These are phyloP conservation scores for Lampropteryx suffumata DNA, from an alignment of 2,888 invertebrate genomes.

Conservation along the genomic window DNA sequence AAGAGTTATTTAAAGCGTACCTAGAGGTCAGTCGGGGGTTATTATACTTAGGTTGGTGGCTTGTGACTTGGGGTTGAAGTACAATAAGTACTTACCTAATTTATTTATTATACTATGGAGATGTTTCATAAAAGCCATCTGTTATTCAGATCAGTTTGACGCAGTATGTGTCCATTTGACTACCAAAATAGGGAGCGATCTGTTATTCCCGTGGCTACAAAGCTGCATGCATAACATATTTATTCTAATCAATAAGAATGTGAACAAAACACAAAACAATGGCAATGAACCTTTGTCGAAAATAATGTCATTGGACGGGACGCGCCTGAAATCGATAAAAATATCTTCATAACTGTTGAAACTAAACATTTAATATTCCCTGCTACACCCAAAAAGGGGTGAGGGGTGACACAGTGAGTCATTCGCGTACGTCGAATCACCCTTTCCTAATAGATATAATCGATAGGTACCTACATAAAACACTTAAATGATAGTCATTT, in stretches of 20 bases:
- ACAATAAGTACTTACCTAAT: too few species aligned
- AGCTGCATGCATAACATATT: conserved; percentile 9
- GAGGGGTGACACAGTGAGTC: conserved; percentile 9
- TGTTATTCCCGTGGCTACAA: neutral
- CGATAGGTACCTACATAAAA: too few species aligned
- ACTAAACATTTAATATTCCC: neutral
- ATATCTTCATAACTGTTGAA: neutral
- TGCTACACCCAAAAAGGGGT: conserved; percentile 6
- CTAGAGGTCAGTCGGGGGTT: too few species aligned
- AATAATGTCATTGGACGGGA: neutral
- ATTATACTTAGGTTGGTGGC: too few species aligned
- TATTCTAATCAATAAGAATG: conserved; percentile 6
- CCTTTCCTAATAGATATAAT: too few species aligned
- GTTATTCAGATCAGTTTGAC: neutral
- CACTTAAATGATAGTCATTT: too few species aligned
- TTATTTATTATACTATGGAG: neutral
- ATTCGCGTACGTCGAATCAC: neutral
- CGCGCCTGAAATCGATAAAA: neutral
- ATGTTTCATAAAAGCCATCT: neutral
- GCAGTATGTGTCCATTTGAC: neutral
- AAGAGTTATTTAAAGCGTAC: too few species aligned
- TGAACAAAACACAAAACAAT: neutral
- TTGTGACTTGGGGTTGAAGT: too few species aligned
- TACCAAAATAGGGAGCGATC: conserved; percentile 1
- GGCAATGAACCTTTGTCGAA: conserved; percentile 7